phyloP scores from a whole-genome alignment of 2,797 vertebrate genomes.

The Rhodeus uyekii region DNA sequence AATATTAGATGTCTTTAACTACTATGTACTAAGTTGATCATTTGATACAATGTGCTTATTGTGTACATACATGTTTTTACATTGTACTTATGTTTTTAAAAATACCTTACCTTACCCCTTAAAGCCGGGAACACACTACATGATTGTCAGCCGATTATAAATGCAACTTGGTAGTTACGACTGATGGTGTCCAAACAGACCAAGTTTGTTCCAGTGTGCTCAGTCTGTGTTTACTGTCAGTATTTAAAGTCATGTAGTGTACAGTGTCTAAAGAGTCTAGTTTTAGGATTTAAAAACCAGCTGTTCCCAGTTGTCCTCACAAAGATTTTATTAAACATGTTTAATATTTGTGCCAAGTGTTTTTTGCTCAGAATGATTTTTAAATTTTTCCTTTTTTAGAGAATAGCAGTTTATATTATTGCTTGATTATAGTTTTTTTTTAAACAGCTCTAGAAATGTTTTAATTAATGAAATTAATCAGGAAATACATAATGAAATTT shows the following conservation, averaged over 20 bases:
- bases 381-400: too few relatives aligned
- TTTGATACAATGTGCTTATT: background rate
- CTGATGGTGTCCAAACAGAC: background rate
- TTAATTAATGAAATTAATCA: too few relatives aligned
- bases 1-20: background rate
- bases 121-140: background rate
- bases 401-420: too few relatives aligned
- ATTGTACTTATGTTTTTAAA: background rate
- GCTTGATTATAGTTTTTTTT: too few relatives aligned
- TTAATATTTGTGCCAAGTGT: too few relatives aligned
- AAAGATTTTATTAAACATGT: too few relatives aligned
- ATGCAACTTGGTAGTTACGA: background rate
- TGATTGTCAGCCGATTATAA: background rate
- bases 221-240: background rate
- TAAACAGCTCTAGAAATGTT: too few relatives aligned
- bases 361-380: too few relatives aligned
- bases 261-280: too few relatives aligned
- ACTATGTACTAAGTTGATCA: background rate
- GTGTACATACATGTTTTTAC: background rate
- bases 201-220: background rate
- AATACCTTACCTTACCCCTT: background rate
- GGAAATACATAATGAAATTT: background rate
- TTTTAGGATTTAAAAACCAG: too few relatives aligned
- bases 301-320: too few relatives aligned
- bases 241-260: too few relatives aligned